Evolutionary conservation across 2,888 invertebrate genomes (phyloP).

Genomic region (Megalurothrips usitatus): DNA sequence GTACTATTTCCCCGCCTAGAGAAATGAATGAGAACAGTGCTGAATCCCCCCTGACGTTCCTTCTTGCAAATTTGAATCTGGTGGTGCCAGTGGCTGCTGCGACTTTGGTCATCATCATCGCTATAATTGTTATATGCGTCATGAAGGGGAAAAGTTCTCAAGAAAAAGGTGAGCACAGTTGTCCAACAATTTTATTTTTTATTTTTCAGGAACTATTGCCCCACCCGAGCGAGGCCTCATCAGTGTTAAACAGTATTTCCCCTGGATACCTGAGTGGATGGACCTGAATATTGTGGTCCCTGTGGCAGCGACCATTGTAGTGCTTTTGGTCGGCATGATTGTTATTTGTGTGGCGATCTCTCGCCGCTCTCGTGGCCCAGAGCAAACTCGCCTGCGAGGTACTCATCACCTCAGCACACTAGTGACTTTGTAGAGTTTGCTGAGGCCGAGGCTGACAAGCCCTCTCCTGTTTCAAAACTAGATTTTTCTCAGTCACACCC

Average conservation of each 20-base stretch:
- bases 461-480: too few relatives aligned
- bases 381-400: slow-evolving; percentile 73
- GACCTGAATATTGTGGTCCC: slow-evolving; percentile 88
- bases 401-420: slow-evolving; percentile 39
- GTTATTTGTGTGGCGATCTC: slow-evolving; percentile 87
- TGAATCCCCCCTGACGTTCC: slow-evolving; percentile 80
- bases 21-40: slow-evolving; percentile 66
- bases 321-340: slow-evolving; percentile 83
- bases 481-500: too few relatives aligned
- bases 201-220: slow-evolving; percentile 69
- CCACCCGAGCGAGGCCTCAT: slow-evolving; percentile 60
- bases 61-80: slow-evolving; percentile 86
- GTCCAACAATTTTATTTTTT: slow-evolving; percentile 43
- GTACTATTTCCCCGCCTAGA: slow-evolving; percentile 89
- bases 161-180: slow-evolving; percentile 69
- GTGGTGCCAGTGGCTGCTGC: slow-evolving; percentile 91
- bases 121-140: slow-evolving; percentile 88
- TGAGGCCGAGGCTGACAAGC: too few relatives aligned
- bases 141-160: slow-evolving; percentile 78
- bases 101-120: slow-evolving; percentile 86
- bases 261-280: slow-evolving; percentile 82
- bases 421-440: too few relatives aligned
- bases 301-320: slow-evolving; percentile 81
- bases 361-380: slow-evolving; percentile 63
- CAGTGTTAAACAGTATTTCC: slow-evolving; percentile 52